Percentiles rank a stretch among this genome's conserved stretches.
Conservation (phyloP, 1,140 invertebrate genomes). For the Plutomurus gul region DNA sequence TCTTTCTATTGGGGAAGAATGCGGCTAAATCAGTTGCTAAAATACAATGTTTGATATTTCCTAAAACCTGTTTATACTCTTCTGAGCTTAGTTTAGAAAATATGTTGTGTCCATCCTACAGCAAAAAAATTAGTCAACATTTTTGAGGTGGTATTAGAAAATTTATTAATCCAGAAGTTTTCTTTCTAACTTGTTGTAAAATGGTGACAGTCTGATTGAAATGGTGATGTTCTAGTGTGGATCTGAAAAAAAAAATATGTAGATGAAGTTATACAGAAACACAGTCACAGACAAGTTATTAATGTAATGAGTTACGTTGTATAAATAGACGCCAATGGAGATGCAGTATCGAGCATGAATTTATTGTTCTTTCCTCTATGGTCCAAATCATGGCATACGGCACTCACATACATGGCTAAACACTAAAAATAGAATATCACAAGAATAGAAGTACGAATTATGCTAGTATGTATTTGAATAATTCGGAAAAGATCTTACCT, state of each 20-base stretch:
- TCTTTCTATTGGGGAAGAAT: conserved; percentile 76
- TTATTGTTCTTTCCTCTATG: conserved; percentile 82
- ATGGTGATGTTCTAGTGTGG: conserved; percentile 76
- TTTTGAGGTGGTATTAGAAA: not conserved
- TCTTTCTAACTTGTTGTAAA: conserved; percentile 69
- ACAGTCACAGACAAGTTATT: too few relatives aligned
- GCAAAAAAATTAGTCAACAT: conserved; percentile 48
- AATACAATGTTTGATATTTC: conserved; percentile 78
- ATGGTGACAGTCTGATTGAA: conserved; percentile 86
- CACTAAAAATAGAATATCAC: conserved; percentile 61
- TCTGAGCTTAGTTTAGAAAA: conserved; percentile 71
- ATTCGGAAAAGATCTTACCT: conserved; percentile 34
- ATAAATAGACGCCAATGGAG: conserved; percentile 79
- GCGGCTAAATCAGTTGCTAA: conserved; percentile 79
- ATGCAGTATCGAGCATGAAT: conserved; percentile 80
- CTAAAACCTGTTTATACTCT: conserved; percentile 78
- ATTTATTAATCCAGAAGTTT: not conserved
- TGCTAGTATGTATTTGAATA: not conserved
- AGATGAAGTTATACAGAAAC: too few relatives aligned
- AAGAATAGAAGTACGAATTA: not conserved
- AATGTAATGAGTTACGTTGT: conserved; percentile 65
- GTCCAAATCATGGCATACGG: conserved; percentile 82
- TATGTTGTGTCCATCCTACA: conserved; percentile 79
- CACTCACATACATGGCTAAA: conserved; percentile 75
- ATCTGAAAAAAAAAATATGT: conserved; percentile 51